Evolutionary conservation across 1,140 invertebrate species (phyloP), one percentile per base, ranked within the genome.

Genomic region (Himalopsyche phryganea): DNA sequence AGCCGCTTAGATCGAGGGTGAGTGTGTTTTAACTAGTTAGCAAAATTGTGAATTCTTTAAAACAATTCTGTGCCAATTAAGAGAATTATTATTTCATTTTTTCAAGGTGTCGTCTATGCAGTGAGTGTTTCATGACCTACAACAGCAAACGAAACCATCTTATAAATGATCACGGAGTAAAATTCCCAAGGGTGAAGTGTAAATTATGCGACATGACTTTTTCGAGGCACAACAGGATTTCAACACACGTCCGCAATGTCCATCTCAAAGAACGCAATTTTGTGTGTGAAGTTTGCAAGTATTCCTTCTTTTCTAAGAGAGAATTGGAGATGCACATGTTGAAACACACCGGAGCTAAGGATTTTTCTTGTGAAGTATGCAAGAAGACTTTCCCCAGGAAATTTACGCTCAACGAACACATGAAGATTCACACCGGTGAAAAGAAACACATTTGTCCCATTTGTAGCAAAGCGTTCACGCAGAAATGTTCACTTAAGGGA

Each of bases 371-470:
- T 62, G 63, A 66, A 9, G 69, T 82, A 23, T 87, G 85, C 62
- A 73, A 79, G 23, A 80, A 83, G 45, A 69, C 79, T 5, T 87
- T 86, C 67, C 86, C 83, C 46, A 78, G 86, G 50, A 84, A 85
- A 61, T 78, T 86, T 61, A 86, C 84, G 36, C 80, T 89, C 73
- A 77, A 86, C 23, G 80, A 86, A 45, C 87, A 89, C 64, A 80
- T 86, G 65, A 81, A 85, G 48, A 85, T 85, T 5, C 85, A 87
- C 53, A 76, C 75, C 2, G 74, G 78, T 2, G 66, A 77, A 0
- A 80, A 77, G 72, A 80, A 77, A 62, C 79, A 78, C 36, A 71
- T 69, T 17, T 81, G 80, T 64, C 66, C 75, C 2, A 74, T 79
- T 35, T 81, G 80, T 59, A 73, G 77, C 33, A 80, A 71, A 49